These are phyloP conservation scores for Adoxophyes honmai DNA, from an alignment of 1,140 invertebrate genomes.

Conservation along the genomic window DNA sequence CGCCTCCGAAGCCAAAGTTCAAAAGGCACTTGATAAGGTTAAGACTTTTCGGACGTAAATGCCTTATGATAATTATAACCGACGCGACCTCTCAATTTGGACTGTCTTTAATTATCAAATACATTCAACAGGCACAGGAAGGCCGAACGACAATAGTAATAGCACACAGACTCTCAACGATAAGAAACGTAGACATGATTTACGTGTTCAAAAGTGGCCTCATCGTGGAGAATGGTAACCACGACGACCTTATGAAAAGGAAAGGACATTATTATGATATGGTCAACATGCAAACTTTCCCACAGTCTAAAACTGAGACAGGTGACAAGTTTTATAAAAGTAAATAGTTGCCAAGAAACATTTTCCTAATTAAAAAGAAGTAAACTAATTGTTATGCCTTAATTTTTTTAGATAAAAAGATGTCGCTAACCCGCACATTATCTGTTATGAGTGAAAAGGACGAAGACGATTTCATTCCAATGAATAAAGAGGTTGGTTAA, in stretches of 20 bases:
- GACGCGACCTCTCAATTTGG: too few relatives aligned
- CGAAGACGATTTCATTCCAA: slow-evolving; percentile 37
- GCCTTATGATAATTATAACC: too few relatives aligned
- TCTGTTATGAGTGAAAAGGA: slow-evolving; percentile 45
- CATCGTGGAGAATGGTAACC: slow-evolving; percentile 85
- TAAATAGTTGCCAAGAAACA: too few relatives aligned
- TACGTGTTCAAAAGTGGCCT: slow-evolving; percentile 84
- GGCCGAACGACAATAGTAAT: slow-evolving; percentile 92
- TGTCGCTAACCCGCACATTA: slow-evolving; percentile 28
- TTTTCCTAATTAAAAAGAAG: too few relatives aligned
- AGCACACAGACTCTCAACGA: slow-evolving; percentile 90
- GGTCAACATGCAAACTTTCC: slow-evolving; percentile 76
- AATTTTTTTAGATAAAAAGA: slow-evolving; percentile 22
- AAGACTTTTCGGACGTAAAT: too few relatives aligned
- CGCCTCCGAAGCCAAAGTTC: slow-evolving; percentile 79
- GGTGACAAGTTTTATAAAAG: slow-evolving; percentile 17
- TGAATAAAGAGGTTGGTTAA: slow-evolving; percentile 5
- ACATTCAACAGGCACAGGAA: slow-evolving; percentile 75
- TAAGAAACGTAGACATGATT: slow-evolving; percentile 88
- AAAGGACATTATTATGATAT: slow-evolving; percentile 89
- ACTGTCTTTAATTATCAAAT: too few relatives aligned
- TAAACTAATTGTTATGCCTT: too few relatives aligned
- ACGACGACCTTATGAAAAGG: slow-evolving; percentile 83
- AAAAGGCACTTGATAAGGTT: slow-evolving; percentile 81
- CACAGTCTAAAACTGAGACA: slow-evolving; percentile 26